These are phyloP conservation scores for Scytalopus superciliaris DNA, from an alignment of 2,113 vertebrate species.

Conservation along the genomic window DNA sequence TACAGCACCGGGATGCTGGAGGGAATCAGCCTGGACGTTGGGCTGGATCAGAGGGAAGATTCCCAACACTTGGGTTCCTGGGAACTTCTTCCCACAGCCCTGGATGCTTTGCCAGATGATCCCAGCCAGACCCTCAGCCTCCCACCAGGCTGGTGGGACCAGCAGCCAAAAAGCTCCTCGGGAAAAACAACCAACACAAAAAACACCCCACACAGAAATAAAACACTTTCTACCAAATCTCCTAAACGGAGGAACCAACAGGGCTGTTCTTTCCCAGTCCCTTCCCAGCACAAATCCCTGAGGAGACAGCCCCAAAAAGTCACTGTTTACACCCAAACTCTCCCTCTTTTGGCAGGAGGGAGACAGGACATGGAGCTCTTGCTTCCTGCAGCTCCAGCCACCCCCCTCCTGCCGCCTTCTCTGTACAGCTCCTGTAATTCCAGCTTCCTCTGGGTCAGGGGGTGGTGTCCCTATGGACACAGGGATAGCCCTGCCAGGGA, in stretches of 20 bases:
- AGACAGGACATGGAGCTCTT: background rate
- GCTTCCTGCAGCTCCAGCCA: background rate
- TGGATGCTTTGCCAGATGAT: background rate
- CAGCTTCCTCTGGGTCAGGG: background rate
- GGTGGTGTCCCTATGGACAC: rapidly evolving
- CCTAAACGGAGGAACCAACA: rapidly evolving
- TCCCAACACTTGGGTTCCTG: rapidly evolving
- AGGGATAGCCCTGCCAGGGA: rapidly evolving
- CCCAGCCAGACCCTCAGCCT: background rate
- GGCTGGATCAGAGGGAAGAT: background rate
- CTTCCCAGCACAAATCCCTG: background rate
- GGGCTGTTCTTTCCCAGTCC: background rate
- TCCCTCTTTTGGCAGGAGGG: background rate
- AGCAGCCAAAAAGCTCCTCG: background rate
- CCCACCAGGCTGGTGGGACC: rapidly evolving
- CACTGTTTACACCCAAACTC: background rate
- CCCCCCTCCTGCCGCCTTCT: background rate
- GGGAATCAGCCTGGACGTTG: background rate
- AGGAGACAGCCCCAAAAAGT: background rate
- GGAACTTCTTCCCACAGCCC: rapidly evolving
- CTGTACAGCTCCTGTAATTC: background rate
- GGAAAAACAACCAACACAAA: rapidly evolving
- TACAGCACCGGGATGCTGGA: rapidly evolving
- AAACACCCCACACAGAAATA: background rate
- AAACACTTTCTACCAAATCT: background rate